Conservation (phyloP, 2,888 invertebrate species). For the Orchesellides sinensis region DNA sequence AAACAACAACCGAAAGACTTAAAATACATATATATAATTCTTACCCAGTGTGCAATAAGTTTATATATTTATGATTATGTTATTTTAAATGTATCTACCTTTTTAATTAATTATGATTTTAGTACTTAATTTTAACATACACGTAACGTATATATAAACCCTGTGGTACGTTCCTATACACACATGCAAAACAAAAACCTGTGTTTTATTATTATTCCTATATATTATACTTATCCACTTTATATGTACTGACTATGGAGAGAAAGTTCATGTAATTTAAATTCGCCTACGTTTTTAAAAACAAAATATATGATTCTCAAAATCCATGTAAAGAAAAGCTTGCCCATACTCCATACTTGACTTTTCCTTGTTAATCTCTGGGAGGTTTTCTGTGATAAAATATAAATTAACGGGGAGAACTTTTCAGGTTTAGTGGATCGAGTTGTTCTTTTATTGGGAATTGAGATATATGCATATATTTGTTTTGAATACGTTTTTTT, state of each 20-base stretch:
- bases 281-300: not conserved
- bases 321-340: not conserved
- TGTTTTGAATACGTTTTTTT: no score
- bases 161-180: not conserved
- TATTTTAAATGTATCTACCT: no score
- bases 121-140: no score
- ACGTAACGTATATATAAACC: not conserved
- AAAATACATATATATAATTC: no score
- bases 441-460: no score
- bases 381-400: slow-evolving; percentile 14
- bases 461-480: no score
- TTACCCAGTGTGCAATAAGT: slow-evolving; percentile 3
- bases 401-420: slow-evolving; percentile 2
- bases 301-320: not conserved
- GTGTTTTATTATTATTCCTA: not conserved
- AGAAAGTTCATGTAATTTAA: not conserved
- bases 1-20: not conserved
- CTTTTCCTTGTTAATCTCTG: not conserved
- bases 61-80: not conserved
- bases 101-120: no score
- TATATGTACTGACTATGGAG: not conserved
- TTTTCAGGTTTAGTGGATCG: no score
- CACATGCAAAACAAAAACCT: not conserved
- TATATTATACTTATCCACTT: not conserved
- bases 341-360: not conserved